Evolutionary conservation across 2,797 vertebrate species (phyloP), one percentile per base, ranked within the genome.

Genomic region (Lycodopsis pacificus): DNA sequence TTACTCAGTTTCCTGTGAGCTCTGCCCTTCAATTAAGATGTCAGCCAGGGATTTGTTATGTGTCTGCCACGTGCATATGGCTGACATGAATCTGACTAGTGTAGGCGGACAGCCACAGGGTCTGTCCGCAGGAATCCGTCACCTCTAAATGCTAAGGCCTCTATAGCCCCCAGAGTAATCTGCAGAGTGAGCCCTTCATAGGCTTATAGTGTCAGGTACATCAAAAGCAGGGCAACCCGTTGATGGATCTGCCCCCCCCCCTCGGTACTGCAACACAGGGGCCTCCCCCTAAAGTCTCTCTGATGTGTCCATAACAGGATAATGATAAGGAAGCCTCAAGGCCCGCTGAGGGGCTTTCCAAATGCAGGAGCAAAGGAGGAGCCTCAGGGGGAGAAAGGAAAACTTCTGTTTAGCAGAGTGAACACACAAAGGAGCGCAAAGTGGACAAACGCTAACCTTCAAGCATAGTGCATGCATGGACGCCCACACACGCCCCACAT

Each of bases 101-200:
- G 89, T 90, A 86, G 92, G 93, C 80, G 90, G 90, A 93, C 85
- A 90, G 77, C 73, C 85, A 62, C 78, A 56, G 86, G 58, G 77
- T 73, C 71, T 90, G 90, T 90, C 81, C 71, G 73, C 88, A 87
- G 87, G 87, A 93, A 94, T 94, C 91, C 90, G 92, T 93, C 83
- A 79, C 75, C 83, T 89, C 78, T 90, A 91, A 92, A 92, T 92
- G 91, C 86, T 92, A 90, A 84, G 86, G 68, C 85, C 87, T 82
- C 73, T 4, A 30, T 46, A 75, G 81, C 84, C 80, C 85, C 80
- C 81, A 76, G 82, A 84, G 73, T 81, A 86, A 88, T 90, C 86
- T 87, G 80, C 79, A 71, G 76, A 84, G 82, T 62, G 81, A 87
- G 80, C 81, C 76, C 88, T 93, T 91, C 90, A 91, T 83, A 65